Evolutionary conservation across 2,888 invertebrate genomes (phyloP), one percentile per base, ranked within the genome.

Genomic region (Rhimphoctona megacephalus): DNA sequence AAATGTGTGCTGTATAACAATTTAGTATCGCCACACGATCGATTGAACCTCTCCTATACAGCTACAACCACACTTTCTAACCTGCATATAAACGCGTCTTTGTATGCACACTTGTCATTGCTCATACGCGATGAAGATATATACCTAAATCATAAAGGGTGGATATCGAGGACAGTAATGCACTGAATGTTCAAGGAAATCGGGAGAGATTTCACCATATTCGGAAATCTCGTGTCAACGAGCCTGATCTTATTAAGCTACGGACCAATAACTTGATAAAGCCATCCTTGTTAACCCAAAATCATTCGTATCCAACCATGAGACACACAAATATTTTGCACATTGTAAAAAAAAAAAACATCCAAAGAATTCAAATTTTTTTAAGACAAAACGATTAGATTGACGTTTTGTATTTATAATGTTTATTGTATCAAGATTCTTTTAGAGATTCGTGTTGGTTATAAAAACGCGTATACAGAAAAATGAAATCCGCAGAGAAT

Each of bases 11-110:
- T 52, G 69, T 80, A 76, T 57, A 74, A 74, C 76, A 85, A 81
- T 85, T 81, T 54, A 66, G 80, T 66, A 81, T 77, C 81, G 77
- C 77, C n/a, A 77, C 81, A 67, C 22, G 81, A 81, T 85, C 85
- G 78, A 77, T 83, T 72, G 76, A 81, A 77, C 72, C 64, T 70
- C 25, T 70, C 39, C 7, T 69, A 14, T 43, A 46, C 33, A 33
- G 30, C 6, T 33, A 64, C 43, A 19, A 39, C 5, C 30, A 7
- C 14, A 30, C 30, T 30, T 57, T 57, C 25, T 30, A 66, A 66
- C 36, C 39, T n/a, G 19, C 66, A 69, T 39, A 67, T 11, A 69
- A 49, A 36, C 36, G 49, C 61, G 25, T 57, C 43, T 43, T 69
- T 43, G n/a, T 11, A 36, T 22, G 33, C 22, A 54, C 46, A 70